phyloP scores from a whole-genome alignment of 2,797 vertebrate species.

The Falco biarmicus region DNA sequence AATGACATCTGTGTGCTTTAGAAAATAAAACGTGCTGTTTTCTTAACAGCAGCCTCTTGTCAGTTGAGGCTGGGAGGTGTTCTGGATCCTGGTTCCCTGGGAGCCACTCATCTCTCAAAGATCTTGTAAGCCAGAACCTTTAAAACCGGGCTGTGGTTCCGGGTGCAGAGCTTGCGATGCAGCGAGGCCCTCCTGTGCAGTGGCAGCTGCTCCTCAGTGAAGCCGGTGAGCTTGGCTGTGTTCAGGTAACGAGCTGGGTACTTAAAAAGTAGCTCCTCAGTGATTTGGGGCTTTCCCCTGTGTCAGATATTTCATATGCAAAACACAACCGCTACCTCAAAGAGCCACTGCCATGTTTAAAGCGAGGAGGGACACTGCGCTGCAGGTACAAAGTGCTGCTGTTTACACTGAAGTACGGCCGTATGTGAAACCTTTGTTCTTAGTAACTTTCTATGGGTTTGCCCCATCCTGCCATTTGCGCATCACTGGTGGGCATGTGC shows the following conservation, averaged over 20 bases:
- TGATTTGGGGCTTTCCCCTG: background rate
- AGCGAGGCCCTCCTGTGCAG: background rate
- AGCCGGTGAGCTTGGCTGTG: accelerated
- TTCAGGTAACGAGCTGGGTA: background rate
- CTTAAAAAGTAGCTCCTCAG: background rate
- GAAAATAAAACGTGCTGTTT: background rate
- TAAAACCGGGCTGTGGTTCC: accelerated
- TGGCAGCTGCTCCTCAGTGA: background rate
- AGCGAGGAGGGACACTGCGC: accelerated
- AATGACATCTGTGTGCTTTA: background rate
- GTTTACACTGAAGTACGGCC: background rate
- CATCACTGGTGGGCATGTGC: accelerated
- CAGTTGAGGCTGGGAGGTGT: background rate
- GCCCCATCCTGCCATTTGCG: accelerated
- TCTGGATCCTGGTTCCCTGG: background rate
- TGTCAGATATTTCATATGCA: background rate
- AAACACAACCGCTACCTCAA: conserved; percentile 41
- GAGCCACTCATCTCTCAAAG: background rate
- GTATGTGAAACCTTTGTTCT: accelerated
- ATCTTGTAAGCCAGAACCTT: background rate
- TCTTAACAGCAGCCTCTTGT: background rate
- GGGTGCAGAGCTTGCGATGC: background rate
- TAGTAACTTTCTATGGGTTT: accelerated
- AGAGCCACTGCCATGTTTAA: background rate
- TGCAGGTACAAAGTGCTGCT: accelerated